A percentile compares a stretch with the other conserved stretches of the same genome.
phyloP scores from a whole-genome alignment of 2,113 vertebrate genomes.

The Solea senegalensis region DNA sequence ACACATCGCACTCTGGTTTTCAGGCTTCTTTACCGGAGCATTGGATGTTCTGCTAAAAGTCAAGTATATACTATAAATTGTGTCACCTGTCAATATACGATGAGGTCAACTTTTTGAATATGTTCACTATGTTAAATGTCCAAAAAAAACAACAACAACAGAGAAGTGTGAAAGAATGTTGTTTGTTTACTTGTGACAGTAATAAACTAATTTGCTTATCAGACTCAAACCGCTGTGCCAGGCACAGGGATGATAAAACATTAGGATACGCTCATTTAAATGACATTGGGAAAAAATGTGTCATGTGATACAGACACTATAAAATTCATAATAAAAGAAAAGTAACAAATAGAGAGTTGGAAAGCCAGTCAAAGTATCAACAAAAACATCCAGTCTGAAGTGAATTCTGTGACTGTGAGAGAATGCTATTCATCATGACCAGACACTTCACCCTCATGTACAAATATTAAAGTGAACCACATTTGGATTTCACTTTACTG shows the following conservation, averaged over 20 bases:
- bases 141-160: not conserved
- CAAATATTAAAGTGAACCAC: too few species aligned
- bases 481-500: too few species aligned
- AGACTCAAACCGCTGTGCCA: slow-evolving; percentile 66
- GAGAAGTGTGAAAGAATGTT: not conserved
- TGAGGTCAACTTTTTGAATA: slow-evolving; percentile 9
- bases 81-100: not conserved
- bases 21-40: slow-evolving; percentile 4
- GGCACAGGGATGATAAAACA: slow-evolving; percentile 71
- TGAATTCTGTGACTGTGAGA: too few species aligned
- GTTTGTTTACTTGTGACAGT: slow-evolving; percentile 60
- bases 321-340: slow-evolving; percentile 10
- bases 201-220: slow-evolving; percentile 77
- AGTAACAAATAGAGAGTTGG: not conserved
- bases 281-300: not conserved
- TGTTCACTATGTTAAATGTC: not conserved
- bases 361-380: not conserved
- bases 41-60: not conserved
- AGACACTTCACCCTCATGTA: too few species aligned
- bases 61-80: not conserved
- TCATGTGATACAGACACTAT: slow-evolving; percentile 3
- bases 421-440: too few species aligned
- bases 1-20: slow-evolving; percentile 11
- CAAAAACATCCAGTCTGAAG: not conserved
- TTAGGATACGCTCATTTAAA: slow-evolving; percentile 28